phyloP scores from a whole-genome alignment of 92 coral and sea anemone genomes.

The Epizoanthus scotinus region DNA sequence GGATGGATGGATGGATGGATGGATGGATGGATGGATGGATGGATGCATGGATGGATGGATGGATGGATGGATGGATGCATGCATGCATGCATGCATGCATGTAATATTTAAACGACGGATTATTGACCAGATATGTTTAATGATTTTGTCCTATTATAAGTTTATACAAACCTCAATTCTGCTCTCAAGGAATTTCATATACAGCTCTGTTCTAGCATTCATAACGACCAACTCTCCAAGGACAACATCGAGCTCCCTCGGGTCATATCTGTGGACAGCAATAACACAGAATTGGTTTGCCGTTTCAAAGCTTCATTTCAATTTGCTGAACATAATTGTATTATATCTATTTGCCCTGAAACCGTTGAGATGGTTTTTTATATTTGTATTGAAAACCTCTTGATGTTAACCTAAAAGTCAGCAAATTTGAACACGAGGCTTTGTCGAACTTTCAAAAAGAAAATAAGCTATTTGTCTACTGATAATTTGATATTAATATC shows the following conservation, averaged over 20 bases:
- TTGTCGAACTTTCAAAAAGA: too few relatives aligned
- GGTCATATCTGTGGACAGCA: slow-evolving; percentile 77
- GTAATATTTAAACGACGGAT: not conserved
- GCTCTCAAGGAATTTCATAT: slow-evolving; percentile 78
- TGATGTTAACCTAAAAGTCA: too few relatives aligned
- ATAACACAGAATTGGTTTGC: not conserved
- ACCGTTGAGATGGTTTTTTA: too few relatives aligned
- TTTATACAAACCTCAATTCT: slow-evolving; percentile 68
- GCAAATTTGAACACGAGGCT: too few relatives aligned
- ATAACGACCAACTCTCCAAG: slow-evolving; percentile 90
- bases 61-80: not conserved
- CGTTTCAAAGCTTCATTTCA: too few relatives aligned
- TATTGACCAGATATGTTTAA: not conserved
- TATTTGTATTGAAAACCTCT: too few relatives aligned
- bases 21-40: not conserved
- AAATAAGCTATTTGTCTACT: too few relatives aligned
- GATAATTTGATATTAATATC: too few relatives aligned
- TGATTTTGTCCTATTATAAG: not conserved
- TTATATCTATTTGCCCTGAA: too few relatives aligned
- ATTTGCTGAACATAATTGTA: too few relatives aligned
- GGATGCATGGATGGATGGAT: not conserved
- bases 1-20: not conserved
- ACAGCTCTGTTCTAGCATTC: slow-evolving; percentile 98
- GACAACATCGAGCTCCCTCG: slow-evolving; percentile 86
- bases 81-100: not conserved